A percentile compares a stretch with the other conserved stretches of the same genome.
Evolutionary conservation across 1,140 invertebrate genomes (phyloP).

Genomic region (Heliconius hewitsoni): DNA sequence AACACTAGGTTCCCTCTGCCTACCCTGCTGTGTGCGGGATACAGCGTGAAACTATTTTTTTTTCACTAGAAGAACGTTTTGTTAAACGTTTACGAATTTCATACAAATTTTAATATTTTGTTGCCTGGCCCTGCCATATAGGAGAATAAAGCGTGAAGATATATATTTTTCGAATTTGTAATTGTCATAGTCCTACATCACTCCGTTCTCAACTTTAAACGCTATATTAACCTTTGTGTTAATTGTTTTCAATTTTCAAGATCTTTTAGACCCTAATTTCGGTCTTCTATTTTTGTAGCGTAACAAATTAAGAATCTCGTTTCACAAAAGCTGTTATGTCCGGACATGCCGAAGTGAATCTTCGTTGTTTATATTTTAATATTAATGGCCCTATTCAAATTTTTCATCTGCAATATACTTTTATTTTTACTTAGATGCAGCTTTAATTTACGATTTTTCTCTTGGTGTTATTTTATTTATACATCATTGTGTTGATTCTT

Average conservation of each 20-base stretch:
- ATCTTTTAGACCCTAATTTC: constrained; percentile 14
- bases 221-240: background rate
- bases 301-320: constrained; percentile 38
- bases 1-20: no score
- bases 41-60: no score
- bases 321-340: constrained; percentile 26
- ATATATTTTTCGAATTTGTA: background rate
- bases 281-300: constrained; percentile 31
- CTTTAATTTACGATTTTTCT: background rate
- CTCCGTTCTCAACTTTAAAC: background rate
- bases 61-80: no score
- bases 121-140: background rate
- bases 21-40: no score
- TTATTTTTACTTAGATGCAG: constrained; percentile 10
- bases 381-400: constrained; percentile 16
- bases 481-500: background rate
- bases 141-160: background rate
- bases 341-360: constrained; percentile 32
- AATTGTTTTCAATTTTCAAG: constrained; percentile 7
- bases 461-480: constrained; percentile 1
- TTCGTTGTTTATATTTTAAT: constrained; percentile 36
- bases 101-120: background rate
- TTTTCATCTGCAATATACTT: constrained; percentile 2
- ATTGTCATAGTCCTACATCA: background rate
- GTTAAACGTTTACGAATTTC: background rate